Evolutionary conservation across 2,888 invertebrate species (phyloP).

Genomic region (Cataglyphis rosenhaueri): DNA sequence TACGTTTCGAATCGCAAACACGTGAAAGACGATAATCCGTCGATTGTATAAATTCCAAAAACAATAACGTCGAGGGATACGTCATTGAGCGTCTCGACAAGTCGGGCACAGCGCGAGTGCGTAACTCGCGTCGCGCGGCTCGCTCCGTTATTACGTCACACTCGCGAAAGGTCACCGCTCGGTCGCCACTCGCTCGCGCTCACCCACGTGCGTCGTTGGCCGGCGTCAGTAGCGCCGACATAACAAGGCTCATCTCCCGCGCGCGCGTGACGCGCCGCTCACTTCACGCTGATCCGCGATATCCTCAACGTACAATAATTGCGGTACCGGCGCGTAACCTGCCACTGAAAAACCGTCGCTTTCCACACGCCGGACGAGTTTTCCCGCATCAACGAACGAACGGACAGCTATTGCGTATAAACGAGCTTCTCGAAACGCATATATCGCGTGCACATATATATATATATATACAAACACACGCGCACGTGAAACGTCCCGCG

Average conservation of each 20-base stretch:
- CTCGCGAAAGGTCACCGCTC: slow-evolving; percentile 61
- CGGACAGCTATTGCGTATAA: background rate
- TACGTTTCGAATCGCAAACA: background rate
- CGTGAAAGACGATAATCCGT: background rate
- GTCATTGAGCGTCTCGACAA: background rate
- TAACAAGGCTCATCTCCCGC: slow-evolving; percentile 3
- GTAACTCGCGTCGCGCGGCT: slow-evolving; percentile 33
- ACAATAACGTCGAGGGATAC: background rate
- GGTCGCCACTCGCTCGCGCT: slow-evolving; percentile 22
- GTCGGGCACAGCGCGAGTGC: background rate
- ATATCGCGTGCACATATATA: background rate
- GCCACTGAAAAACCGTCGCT: background rate
- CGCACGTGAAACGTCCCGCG: background rate
- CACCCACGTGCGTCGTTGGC: background rate
- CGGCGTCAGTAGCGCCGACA: background rate
- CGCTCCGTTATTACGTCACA: background rate
- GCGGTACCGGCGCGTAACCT: background rate
- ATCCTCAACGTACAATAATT: background rate
- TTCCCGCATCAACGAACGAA: background rate
- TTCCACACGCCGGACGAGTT: background rate
- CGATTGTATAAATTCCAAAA: background rate
- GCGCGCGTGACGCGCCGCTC: background rate
- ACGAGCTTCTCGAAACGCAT: background rate
- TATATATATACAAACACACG: too few relatives aligned
- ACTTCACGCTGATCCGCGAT: background rate